Base-by-base conservation (phyloP, 2,888 invertebrate species). In the Ormyrus nitidulus region DNA sequence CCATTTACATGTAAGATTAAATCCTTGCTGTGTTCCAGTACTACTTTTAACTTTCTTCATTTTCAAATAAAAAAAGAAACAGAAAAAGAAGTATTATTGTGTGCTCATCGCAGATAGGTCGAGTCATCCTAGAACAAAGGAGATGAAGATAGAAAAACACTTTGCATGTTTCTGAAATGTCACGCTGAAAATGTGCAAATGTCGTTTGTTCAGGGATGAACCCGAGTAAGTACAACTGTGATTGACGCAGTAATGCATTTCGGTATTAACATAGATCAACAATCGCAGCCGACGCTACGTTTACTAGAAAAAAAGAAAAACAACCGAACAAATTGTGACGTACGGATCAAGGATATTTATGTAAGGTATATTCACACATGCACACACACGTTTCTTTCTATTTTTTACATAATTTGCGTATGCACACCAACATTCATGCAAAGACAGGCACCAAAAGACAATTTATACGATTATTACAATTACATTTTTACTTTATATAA, bases 1-100 rank as follows among this genome's bases (percentile, higher is more conserved):
- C 81, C 81, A 81, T 79, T 75, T 81, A 81, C 81, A 79, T 59
- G 68, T 68, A 81, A 62, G 7, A 75, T 68, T 78, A 62, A 68
- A 53, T 13, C 76, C 71, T 79, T 76, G 68, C 62, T 76, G 62
- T 68, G 46, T 59, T 76, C 8, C 75, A 65, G n/a, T 78, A 8
- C 56, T 64, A 68, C 49, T 73, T 79, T 69, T 34, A 34, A 54
- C 56, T 62, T 44, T 13, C n/a, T 62, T 19, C 19, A 48, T 58
- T 11, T 77, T 68, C 54, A 71, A 77, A 71, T 71, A 59, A 66
- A 65, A 61, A 66, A 48, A 49, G 53, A 5, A 46, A 75, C 19
- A 46, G 51, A n/a, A 48, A 53, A 68, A 53, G 10, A 10, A 77
- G 56, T 34, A 70, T 34, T 34, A 34, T 11, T 77, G 51, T 19